Conservation (phyloP, 2,888 invertebrate species). For the Megastigmus dorsalis region DNA sequence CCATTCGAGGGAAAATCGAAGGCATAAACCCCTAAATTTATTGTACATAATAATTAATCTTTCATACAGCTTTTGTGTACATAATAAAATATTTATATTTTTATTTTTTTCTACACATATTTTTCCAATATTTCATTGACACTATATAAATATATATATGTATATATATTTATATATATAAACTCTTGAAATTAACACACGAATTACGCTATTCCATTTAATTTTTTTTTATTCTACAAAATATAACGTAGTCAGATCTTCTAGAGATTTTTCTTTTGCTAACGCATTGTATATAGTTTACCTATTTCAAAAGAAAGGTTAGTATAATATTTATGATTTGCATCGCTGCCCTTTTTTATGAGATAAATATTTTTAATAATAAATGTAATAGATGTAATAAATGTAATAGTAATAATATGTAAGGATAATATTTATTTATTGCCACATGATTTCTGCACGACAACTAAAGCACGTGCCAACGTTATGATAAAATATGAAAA, state of each 20-base stretch:
- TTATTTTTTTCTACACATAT: conserved; percentile 23
- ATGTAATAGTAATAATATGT: conserved; percentile 44
- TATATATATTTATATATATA: conserved; percentile 42
- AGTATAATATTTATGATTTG: conserved; percentile 56
- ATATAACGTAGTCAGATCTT: conserved; percentile 65
- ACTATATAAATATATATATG: conserved; percentile 18
- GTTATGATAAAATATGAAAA: conserved; percentile 66
- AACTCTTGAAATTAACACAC: conserved; percentile 51
- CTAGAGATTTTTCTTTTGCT: conserved; percentile 60
- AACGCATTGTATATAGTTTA: conserved; percentile 41
- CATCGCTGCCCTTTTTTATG: conserved; percentile 56
- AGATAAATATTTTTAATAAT: conserved; percentile 46
- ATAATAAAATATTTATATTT: conserved; percentile 27
- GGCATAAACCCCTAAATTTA: conserved; percentile 9
- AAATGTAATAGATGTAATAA: conserved; percentile 39
- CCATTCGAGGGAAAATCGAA: conserved; percentile 18
- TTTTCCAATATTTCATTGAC: conserved; percentile 31
- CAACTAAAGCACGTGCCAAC: conserved; percentile 61
- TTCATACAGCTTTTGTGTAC: conserved; percentile 42
- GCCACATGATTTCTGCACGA: conserved; percentile 70
- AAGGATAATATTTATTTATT: conserved; percentile 64
- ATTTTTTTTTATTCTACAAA: conserved; percentile 45
- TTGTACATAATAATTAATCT: conserved; percentile 43
- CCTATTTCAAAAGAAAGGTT: conserved; percentile 60
- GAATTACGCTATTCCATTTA: conserved; percentile 41